Conservation (phyloP, 2,888 invertebrate species). For the Gari tellinella region DNA sequence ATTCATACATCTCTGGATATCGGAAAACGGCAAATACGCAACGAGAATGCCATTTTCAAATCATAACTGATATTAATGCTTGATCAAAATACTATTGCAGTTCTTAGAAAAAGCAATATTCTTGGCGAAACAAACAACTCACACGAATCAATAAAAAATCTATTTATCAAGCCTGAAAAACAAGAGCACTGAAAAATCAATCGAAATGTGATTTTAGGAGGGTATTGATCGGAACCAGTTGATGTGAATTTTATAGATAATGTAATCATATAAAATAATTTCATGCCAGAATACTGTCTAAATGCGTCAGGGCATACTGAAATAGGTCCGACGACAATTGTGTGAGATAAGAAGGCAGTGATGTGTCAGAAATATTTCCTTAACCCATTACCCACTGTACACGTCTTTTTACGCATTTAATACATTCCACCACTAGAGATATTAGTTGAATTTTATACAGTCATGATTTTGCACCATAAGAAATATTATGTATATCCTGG, state of each 20-base stretch:
- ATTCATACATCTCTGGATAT: neutral
- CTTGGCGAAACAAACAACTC: conserved; percentile 16
- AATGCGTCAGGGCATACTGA: too few species aligned
- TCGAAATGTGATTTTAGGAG: conserved; percentile 51
- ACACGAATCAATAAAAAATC: conserved; percentile 41
- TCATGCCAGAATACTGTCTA: conserved; percentile 6
- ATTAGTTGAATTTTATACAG: too few species aligned
- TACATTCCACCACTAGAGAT: too few species aligned
- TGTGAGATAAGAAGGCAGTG: conserved; percentile 9
- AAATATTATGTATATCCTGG: too few species aligned
- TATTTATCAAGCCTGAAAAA: conserved; percentile 38
- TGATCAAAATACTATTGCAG: conserved; percentile 47
- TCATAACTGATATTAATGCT: conserved; percentile 43
- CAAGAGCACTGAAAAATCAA: conserved; percentile 32
- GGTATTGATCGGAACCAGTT: conserved; percentile 26
- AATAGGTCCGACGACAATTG: too few species aligned
- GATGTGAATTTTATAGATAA: conserved; percentile 33
- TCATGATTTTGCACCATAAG: too few species aligned
- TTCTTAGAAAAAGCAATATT: conserved; percentile 44
- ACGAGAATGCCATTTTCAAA: conserved; percentile 21
- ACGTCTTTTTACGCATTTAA: too few species aligned
- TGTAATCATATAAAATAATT: conserved; percentile 35
- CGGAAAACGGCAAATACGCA: conserved; percentile 7
- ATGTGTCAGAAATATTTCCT: neutral
- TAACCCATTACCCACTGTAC: too few species aligned